Evolutionary conservation across 2,888 invertebrate species (phyloP).

Genomic region (Nomada flava): DNA sequence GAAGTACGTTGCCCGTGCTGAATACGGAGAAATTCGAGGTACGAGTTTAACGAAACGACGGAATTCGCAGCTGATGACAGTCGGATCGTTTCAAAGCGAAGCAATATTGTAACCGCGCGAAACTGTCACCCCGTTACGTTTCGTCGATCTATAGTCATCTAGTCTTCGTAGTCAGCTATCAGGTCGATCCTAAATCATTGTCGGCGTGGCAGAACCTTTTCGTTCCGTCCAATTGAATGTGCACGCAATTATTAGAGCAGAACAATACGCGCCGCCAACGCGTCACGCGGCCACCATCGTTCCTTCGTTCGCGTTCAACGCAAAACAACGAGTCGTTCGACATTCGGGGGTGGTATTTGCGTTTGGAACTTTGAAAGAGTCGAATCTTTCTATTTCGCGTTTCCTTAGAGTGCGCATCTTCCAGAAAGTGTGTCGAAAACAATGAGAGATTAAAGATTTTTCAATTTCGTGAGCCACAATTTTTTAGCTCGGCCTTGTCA

Average conservation of each 20-base stretch:
- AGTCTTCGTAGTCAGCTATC: constrained; percentile 30
- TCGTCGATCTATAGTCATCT: neutral
- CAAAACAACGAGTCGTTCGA: constrained; percentile 25
- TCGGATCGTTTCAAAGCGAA: constrained; percentile 12
- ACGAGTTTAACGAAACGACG: too few relatives aligned
- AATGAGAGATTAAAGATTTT: too few relatives aligned
- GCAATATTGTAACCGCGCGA: neutral
- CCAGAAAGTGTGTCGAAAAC: too few relatives aligned
- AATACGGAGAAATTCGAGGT: too few relatives aligned
- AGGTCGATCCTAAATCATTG: constrained; percentile 63
- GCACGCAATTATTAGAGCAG: constrained; percentile 70
- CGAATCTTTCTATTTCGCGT: neutral
- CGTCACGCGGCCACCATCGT: constrained; percentile 26
- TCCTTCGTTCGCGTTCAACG: constrained; percentile 33
- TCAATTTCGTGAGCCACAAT: too few relatives aligned
- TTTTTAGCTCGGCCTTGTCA: too few relatives aligned
- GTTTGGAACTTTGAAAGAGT: neutral
- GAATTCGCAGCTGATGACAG: neutral
- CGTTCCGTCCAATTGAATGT: constrained; percentile 68
- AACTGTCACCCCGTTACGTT: constrained; percentile 30
- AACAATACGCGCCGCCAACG: constrained; percentile 64
- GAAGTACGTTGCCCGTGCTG: neutral
- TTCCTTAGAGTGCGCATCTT: neutral
- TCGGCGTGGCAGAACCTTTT: constrained; percentile 63
- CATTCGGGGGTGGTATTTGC: neutral